These are phyloP conservation scores for Albula goreensis DNA, from an alignment of 2,113 vertebrate species.

Conservation along the genomic window DNA sequence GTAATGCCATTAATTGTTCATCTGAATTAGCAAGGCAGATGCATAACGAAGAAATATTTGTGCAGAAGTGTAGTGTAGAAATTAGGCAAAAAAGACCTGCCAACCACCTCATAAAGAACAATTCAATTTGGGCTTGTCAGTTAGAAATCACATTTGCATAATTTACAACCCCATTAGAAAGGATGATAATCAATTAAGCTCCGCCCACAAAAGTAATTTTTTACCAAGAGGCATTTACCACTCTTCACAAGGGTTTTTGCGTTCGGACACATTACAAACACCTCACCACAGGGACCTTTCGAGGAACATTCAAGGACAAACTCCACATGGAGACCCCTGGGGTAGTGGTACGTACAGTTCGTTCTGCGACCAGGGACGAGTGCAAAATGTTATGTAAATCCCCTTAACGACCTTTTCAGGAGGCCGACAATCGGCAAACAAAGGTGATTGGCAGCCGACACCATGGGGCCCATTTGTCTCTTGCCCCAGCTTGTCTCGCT, in stretches of 20 bases:
- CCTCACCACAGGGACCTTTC: conserved; percentile 12
- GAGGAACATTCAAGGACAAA: conserved; percentile 30
- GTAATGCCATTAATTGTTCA: too few relatives aligned
- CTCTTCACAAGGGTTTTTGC: not conserved
- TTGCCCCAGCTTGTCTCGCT: conserved; percentile 62
- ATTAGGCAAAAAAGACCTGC: not conserved
- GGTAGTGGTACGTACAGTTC: conserved; percentile 56
- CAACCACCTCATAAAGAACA: too few relatives aligned
- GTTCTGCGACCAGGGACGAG: conserved; percentile 49
- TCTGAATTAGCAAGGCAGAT: not conserved
- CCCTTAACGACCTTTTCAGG: conserved; percentile 71
- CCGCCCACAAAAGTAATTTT: conserved; percentile 5
- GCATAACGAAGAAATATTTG: not conserved
- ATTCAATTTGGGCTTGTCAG: not conserved
- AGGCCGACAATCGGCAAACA: conserved; percentile 63
- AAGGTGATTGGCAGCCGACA: conserved; percentile 75
- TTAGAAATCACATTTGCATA: not conserved
- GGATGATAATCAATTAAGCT: not conserved
- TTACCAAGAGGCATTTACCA: not conserved
- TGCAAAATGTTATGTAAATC: conserved; percentile 76
- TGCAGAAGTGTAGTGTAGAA: not conserved
- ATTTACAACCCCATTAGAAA: not conserved
- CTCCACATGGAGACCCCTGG: conserved; percentile 32
- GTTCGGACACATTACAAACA: conserved; percentile 5
- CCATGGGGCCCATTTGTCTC: conserved; percentile 68